Base-by-base conservation (phyloP, 2,797 vertebrate species). In the Oceanodroma leucorhoa region DNA sequence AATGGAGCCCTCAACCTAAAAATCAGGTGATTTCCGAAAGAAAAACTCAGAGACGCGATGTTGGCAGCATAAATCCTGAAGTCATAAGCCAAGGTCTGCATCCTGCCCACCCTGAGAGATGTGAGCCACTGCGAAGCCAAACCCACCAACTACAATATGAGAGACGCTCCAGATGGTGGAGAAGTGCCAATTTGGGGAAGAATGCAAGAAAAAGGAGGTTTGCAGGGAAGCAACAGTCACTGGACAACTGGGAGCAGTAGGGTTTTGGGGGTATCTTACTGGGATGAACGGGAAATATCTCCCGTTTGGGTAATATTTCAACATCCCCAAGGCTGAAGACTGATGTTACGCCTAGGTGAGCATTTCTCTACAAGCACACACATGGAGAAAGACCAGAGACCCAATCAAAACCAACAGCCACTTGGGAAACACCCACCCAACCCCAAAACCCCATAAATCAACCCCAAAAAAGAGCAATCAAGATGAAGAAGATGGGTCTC, bases 131-230 rank as follows among this genome's bases (percentile, higher is more conserved):
- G 5, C 0, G 0, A 73, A 73, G 72, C 11, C 54, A 94, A 92
- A 67, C 8, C 22, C 60, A 14, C 6, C 0, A 0, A 22, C 18
- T 23, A 7, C 14, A n/a, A 54, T 36, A 54, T 0, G 3, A 43
- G 43, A 70, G 55, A 23, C 23, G 36, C 19, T 46, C 29, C 29
- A 40, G n/a, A 36, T 8, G 9, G 23, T 4, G n/a, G 57, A 58
- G 14, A 67, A 67, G 14, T 3, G 23, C 24, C 0, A 8, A 6
- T 62, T 27, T 46, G 21, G 9, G 67, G 51, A 5, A 7, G 12
- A 62, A 58, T 0, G 2, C 10, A 27, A 9, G 29, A 53, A 72
- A 61, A 90, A 15, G 14, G 12, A 34, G 2, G 30, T 7, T 54
- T 24, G 16, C 55, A 53, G 40, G 36, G 48, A 70, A 83, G 43